phyloP scores from a whole-genome alignment of 53 echinoderm and acorn worm genomes.

The Actinopyga echinites region DNA sequence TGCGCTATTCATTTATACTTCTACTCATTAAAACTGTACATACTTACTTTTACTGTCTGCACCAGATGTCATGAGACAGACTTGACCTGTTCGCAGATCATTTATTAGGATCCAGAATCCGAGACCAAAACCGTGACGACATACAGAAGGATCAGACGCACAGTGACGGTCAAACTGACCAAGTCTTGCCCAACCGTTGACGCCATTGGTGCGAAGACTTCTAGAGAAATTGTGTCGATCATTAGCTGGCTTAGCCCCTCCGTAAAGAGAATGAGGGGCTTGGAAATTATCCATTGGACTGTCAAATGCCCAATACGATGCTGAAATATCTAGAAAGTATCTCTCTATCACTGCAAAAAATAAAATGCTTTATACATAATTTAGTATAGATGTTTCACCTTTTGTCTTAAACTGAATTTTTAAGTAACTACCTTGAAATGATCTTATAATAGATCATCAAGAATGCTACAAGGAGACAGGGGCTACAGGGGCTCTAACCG shows the following conservation, averaged over 20 bases:
- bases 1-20: not conserved
- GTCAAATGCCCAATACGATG: conserved; percentile 81
- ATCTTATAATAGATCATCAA: too few relatives aligned
- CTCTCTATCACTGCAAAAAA: not conserved
- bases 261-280: conserved; percentile 29
- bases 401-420: not conserved
- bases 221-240: conserved; percentile 68
- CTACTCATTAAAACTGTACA: not conserved
- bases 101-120: conserved; percentile 77
- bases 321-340: conserved; percentile 39
- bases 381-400: not conserved
- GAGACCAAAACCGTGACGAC: conserved; percentile 68
- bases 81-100: conserved; percentile 54
- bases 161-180: conserved; percentile 59
- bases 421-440: not conserved
- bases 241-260: conserved; percentile 35
- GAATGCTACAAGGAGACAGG: too few relatives aligned
- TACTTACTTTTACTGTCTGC: conserved; percentile 65
- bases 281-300: conserved; percentile 36
- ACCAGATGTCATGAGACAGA: conserved; percentile 70
- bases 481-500: too few relatives aligned
- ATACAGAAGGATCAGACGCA: conserved; percentile 63
- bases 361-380: not conserved
- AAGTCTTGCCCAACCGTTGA: conserved; percentile 55
- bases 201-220: conserved; percentile 66